Evolutionary conservation across 2,113 vertebrate species (phyloP).

Genomic region (Thalassarche chlororhynchos): DNA sequence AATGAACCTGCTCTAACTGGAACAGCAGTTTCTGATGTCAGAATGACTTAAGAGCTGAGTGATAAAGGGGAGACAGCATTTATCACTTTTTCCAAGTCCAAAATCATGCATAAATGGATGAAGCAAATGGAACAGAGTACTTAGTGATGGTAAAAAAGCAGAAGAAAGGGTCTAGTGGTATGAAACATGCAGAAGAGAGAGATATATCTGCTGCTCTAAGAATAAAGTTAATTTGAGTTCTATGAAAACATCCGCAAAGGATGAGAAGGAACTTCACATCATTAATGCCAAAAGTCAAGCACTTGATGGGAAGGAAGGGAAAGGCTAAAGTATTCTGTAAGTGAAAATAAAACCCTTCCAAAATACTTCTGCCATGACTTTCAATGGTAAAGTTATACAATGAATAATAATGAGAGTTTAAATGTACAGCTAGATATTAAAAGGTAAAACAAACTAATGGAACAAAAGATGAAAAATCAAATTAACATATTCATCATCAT

Average conservation of each 20-base stretch:
- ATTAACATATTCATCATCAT: not conserved
- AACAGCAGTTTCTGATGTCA: slow-evolving; percentile 3
- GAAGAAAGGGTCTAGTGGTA: not conserved
- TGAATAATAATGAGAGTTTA: not conserved
- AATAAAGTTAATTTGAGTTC: not conserved
- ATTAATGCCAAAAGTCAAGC: not conserved
- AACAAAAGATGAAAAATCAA: not conserved
- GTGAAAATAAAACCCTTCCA: not conserved
- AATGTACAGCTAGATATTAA: not conserved
- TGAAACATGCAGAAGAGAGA: not conserved
- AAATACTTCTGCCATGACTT: not conserved
- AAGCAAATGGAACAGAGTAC: not conserved
- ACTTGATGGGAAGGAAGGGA: not conserved
- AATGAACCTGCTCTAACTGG: not conserved
- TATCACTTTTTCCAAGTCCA: not conserved
- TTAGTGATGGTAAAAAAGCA: not conserved
- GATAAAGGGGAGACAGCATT: slow-evolving; percentile 1
- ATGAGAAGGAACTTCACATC: not conserved
- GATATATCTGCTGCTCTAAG: not conserved
- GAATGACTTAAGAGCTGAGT: not conserved
- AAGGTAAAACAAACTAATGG: not conserved
- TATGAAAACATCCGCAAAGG: rapidly evolving
- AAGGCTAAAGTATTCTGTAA: not conserved
- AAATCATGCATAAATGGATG: slow-evolving; percentile 45
- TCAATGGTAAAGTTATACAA: not conserved